These are phyloP conservation scores for Euplagia quadripunctaria DNA, from an alignment of 2,888 invertebrate genomes.

Conservation along the genomic window DNA sequence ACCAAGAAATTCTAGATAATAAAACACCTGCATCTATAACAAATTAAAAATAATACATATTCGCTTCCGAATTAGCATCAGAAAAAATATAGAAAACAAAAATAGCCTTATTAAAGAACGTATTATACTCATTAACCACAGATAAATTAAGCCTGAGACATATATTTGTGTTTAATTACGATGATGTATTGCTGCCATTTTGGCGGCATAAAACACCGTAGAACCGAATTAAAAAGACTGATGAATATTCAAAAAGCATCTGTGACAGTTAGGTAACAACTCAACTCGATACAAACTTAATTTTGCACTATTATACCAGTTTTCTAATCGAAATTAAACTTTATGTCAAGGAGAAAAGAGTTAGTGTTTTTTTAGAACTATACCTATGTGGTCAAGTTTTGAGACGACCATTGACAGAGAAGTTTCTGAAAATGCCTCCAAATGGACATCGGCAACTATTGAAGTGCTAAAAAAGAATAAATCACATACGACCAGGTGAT, in stretches of 20 bases:
- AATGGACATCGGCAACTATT: constrained; percentile 67
- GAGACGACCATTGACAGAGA: constrained; percentile 45
- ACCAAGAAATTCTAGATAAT: not conserved
- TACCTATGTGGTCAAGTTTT: constrained; percentile 7
- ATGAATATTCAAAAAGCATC: constrained; percentile 50
- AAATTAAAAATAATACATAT: constrained; percentile 8
- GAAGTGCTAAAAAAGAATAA: constrained; percentile 71
- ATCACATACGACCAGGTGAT: constrained; percentile 69
- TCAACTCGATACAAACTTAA: constrained; percentile 37
- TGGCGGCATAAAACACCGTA: constrained; percentile 43
- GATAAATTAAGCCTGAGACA: constrained; percentile 38
- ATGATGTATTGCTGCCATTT: constrained; percentile 48
- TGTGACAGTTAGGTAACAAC: constrained; percentile 54
- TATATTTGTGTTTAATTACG: constrained; percentile 32
- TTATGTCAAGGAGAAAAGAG: not conserved
- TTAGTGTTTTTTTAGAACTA: not conserved
- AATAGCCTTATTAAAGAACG: constrained; percentile 25
- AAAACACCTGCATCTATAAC: constrained; percentile 14
- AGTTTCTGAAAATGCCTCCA: constrained; percentile 54
- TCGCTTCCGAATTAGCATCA: constrained; percentile 26
- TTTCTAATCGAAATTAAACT: constrained; percentile 20
- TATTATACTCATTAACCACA: constrained; percentile 25
- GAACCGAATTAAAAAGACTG: constrained; percentile 38
- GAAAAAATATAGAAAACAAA: constrained; percentile 22
- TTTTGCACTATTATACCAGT: constrained; percentile 16